phyloP scores from a whole-genome alignment of 2,797 vertebrate species.

The Characodon lateralis region DNA sequence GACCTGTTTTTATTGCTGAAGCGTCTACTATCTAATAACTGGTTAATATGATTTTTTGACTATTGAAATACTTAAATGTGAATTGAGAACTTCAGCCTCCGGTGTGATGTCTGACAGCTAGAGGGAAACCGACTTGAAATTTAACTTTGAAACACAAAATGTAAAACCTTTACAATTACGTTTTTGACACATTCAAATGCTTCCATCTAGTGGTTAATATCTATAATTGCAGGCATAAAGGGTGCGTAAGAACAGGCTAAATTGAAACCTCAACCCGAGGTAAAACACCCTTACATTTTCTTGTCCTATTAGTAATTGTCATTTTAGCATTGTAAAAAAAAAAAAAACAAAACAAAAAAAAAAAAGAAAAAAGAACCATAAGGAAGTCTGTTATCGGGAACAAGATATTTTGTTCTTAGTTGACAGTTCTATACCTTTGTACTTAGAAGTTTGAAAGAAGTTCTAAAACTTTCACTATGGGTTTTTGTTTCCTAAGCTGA shows the following conservation, averaged over 20 bases:
- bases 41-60: not conserved
- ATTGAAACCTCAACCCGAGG: not conserved
- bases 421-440: not conserved
- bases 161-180: not conserved
- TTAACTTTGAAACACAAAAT: not conserved
- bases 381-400: not conserved
- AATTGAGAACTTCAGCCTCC: not conserved
- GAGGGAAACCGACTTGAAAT: not conserved
- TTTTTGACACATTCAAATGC: constrained; percentile 24
- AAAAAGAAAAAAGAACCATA: not conserved
- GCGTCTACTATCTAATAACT: not conserved
- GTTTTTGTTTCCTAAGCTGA: constrained; percentile 32
- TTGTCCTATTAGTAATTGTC: not conserved
- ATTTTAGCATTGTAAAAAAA: not conserved
- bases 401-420: not conserved
- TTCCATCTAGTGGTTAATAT: constrained; percentile 58
- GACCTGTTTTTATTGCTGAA: not conserved
- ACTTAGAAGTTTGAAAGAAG: not conserved
- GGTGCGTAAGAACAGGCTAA: too few species aligned
- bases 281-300: not conserved
- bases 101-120: not conserved
- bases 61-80: not conserved
- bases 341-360: not conserved
- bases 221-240: constrained; percentile 15
- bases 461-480: constrained; percentile 1